Percentiles rank a stretch among this genome's conserved stretches.
phyloP scores from a whole-genome alignment of 2,888 invertebrate genomes.

The Coenonympha glycerion region DNA sequence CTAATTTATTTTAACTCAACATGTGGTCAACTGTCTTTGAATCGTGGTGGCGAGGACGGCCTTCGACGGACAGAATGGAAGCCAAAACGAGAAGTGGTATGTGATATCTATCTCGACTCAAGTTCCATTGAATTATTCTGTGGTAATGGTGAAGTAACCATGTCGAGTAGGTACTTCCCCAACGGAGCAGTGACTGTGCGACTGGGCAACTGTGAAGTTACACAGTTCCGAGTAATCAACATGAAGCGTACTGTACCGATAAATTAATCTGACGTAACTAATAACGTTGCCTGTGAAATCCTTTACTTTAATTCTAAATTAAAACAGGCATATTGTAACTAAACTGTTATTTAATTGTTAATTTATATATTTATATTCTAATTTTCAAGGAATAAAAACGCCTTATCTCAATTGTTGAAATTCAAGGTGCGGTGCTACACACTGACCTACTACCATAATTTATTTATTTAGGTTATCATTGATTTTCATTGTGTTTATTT shows the following conservation, averaged over 20 bases:
- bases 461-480: too few species aligned
- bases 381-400: too few species aligned
- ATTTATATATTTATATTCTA: too few species aligned
- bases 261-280: background rate
- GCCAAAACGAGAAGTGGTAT: constrained; percentile 35
- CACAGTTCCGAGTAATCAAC: background rate
- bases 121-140: constrained; percentile 55
- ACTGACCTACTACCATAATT: too few species aligned
- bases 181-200: constrained; percentile 33
- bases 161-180: constrained; percentile 54
- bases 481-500: too few species aligned
- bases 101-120: constrained; percentile 46
- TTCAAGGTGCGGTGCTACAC: too few species aligned
- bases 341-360: too few species aligned
- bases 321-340: too few species aligned
- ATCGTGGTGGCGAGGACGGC: constrained; percentile 54
- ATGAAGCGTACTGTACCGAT: constrained; percentile 5
- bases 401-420: too few species aligned
- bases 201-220: constrained; percentile 25
- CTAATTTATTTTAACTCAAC: constrained; percentile 39
- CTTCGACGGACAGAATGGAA: constrained; percentile 48
- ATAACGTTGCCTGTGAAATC: background rate
- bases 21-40: constrained; percentile 40
- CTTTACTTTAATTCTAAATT: background rate
- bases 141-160: constrained; percentile 50